Conservation (phyloP, 1,140 invertebrate species). For the Whitmania pigra region DNA sequence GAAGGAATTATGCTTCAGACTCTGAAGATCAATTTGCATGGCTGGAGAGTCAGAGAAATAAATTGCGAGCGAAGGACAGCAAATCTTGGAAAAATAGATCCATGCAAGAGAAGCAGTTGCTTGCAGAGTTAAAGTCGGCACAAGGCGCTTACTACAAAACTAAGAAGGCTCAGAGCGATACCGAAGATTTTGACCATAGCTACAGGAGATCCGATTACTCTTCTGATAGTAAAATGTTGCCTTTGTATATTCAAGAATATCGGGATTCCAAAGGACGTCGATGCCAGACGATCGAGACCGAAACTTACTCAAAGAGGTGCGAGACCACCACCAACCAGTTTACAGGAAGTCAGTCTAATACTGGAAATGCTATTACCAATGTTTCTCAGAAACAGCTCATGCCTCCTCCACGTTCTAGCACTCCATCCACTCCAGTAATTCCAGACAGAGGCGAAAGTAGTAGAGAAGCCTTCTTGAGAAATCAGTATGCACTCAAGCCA, state of each 20-base stretch:
- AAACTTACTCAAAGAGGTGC: background rate
- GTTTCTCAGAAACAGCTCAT: constrained; percentile 1
- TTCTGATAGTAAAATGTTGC: background rate
- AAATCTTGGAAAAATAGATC: constrained; percentile 11
- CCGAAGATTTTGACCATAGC: constrained; percentile 19
- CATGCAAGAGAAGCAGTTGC: constrained; percentile 19
- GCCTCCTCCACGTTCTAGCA: constrained; percentile 13
- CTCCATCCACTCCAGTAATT: constrained; percentile 21
- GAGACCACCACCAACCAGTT: background rate
- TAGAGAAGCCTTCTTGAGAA: constrained; percentile 19
- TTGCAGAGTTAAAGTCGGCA: constrained; percentile 21
- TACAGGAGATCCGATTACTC: constrained; percentile 7
- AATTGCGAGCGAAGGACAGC: constrained; percentile 15
- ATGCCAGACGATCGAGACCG: constrained; percentile 1
- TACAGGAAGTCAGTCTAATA: background rate
- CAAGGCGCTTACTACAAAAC: constrained; percentile 16
- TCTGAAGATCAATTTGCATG: constrained; percentile 19
- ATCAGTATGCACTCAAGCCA: background rate
- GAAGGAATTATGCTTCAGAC: constrained; percentile 18
- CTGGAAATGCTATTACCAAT: background rate
- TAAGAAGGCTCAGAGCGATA: constrained; percentile 19
- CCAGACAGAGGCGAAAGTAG: constrained; percentile 21
- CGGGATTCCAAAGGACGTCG: constrained; percentile 5
- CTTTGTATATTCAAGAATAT: constrained; percentile 4
- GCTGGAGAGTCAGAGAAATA: constrained; percentile 22